phyloP scores from a whole-genome alignment of 2,797 vertebrate genomes.

The Buceros bicornis region DNA sequence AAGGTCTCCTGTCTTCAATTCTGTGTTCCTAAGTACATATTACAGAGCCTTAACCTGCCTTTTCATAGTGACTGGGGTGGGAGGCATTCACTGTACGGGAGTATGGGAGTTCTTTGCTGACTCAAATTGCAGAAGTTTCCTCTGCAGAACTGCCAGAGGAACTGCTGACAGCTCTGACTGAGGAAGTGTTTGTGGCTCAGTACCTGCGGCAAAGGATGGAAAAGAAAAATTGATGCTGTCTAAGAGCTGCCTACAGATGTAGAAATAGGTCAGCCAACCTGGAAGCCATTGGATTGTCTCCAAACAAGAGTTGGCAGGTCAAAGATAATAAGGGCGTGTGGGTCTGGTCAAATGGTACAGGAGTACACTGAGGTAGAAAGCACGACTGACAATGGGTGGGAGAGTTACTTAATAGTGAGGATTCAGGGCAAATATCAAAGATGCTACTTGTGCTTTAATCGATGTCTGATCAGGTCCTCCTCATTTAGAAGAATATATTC shows the following conservation, averaged over 20 bases:
- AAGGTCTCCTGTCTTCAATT: neutral
- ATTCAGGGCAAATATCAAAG: neutral
- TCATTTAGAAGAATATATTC: neutral
- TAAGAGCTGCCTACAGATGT: neutral
- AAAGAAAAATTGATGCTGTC: neutral
- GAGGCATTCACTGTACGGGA: neutral
- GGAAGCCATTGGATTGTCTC: neutral
- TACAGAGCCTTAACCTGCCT: neutral
- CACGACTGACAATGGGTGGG: neutral
- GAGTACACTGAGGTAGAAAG: neutral
- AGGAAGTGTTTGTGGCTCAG: neutral
- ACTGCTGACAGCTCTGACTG: neutral
- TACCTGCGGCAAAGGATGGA: neutral
- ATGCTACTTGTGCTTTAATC: neutral
- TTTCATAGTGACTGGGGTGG: neutral
- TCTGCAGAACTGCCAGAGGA: neutral
- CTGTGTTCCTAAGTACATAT: neutral
- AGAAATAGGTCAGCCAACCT: neutral
- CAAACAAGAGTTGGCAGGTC: neutral
- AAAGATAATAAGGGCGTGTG: neutral
- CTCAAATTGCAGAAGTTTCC: neutral
- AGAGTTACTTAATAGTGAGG: neutral
- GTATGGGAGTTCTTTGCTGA: neutral
- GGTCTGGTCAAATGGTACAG: neutral
- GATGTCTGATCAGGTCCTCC: rapidly evolving